Evolutionary conservation across 2,113 vertebrate species (phyloP).

Genomic region (Eleginops maclovinus): DNA sequence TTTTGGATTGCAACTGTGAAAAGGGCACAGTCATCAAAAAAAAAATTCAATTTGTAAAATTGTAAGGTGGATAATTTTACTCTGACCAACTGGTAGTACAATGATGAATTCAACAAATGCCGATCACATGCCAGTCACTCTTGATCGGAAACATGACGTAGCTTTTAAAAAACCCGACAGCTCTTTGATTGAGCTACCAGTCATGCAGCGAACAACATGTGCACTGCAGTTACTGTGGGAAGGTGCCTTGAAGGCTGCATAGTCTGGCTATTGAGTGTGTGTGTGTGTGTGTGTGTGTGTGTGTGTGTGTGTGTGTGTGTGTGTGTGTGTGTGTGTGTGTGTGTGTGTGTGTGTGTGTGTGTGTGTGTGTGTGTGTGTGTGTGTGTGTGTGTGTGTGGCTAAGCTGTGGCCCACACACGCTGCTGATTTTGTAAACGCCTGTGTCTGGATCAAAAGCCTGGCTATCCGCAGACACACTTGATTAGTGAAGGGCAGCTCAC

Average conservation of each 20-base stretch:
- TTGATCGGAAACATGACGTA: conserved; percentile 46
- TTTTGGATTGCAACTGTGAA: neutral
- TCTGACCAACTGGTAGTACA: conserved; percentile 13
- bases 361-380: conserved; percentile 8
- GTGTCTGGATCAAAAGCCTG: conserved; percentile 73
- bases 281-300: conserved; percentile 6
- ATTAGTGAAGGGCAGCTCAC: conserved; percentile 73
- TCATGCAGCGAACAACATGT: conserved; percentile 67
- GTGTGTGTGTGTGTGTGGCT: conserved; percentile 28
- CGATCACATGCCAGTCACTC: conserved; percentile 32
- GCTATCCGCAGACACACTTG: conserved; percentile 74
- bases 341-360: neutral
- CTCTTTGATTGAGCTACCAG: conserved; percentile 73
- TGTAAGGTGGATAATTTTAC: neutral
- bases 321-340: conserved; percentile 26
- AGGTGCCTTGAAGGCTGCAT: conserved; percentile 69
- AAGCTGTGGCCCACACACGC: conserved; percentile 78
- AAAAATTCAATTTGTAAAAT: too few species aligned
- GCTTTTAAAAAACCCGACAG: conserved; percentile 42
- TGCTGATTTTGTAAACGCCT: conserved; percentile 73
- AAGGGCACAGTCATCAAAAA: neutral
- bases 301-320: conserved; percentile 4
- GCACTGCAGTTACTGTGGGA: conserved; percentile 71
- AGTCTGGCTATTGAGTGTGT: conserved; percentile 41
- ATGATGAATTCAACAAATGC: conserved; percentile 34